Evolutionary conservation across 2,113 vertebrate species (phyloP).

Genomic region (Cynopterus brachyotis): DNA sequence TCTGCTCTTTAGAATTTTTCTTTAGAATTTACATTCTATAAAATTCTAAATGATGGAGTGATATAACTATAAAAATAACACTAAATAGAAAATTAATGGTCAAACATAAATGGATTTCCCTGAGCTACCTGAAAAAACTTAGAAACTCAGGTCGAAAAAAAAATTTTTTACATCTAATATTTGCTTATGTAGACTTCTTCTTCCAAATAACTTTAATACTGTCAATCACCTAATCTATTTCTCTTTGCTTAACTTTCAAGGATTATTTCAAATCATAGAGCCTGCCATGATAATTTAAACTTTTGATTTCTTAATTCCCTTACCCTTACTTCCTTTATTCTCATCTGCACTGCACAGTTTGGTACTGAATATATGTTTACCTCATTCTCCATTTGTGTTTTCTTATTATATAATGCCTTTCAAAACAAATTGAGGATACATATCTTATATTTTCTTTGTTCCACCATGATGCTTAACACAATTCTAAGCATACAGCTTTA

Average conservation of each 20-base stretch:
- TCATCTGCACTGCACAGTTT: background rate
- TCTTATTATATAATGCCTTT: background rate
- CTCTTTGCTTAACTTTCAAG: background rate
- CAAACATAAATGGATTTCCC: background rate
- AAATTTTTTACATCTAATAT: background rate
- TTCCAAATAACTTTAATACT: background rate
- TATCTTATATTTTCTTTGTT: background rate
- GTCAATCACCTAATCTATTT: background rate
- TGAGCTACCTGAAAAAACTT: background rate
- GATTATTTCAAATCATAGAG: background rate
- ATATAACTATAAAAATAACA: background rate
- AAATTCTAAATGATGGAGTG: background rate
- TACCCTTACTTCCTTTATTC: background rate
- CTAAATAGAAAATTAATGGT: background rate
- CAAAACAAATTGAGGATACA: background rate
- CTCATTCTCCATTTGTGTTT: background rate
- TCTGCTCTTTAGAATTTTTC: background rate
- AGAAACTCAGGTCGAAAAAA: background rate
- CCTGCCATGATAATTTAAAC: background rate
- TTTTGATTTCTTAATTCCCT: background rate
- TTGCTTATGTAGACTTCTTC: background rate
- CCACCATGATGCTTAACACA: background rate
- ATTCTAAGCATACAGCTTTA: constrained; percentile 5
- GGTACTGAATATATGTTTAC: background rate
- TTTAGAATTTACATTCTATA: background rate